Evolutionary conservation across 2,888 invertebrate genomes (phyloP).

Genomic region (Antheraea yamamai): DNA sequence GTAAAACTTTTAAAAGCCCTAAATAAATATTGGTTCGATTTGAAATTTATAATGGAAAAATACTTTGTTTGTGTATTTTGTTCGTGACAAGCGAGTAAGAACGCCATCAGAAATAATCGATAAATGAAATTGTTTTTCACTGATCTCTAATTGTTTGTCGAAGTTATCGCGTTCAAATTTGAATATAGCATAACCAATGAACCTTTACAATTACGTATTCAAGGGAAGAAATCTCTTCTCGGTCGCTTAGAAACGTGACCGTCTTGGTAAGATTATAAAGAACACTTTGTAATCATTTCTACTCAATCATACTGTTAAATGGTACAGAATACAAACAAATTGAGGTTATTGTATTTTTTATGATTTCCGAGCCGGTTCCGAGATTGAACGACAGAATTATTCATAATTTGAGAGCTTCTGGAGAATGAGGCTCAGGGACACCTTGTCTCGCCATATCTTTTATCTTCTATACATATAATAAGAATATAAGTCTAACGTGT

Average conservation of each 20-base stretch:
- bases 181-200: not conserved
- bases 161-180: not conserved
- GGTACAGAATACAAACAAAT: slow-evolving; percentile 46
- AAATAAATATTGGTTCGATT: not conserved
- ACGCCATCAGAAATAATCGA: not conserved
- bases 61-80: not conserved
- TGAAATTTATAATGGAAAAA: not conserved
- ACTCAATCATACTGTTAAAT: slow-evolving; percentile 42
- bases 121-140: not conserved
- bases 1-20: not conserved
- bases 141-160: not conserved
- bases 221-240: not conserved
- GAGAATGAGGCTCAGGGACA: slow-evolving; percentile 5
- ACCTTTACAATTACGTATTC: not conserved
- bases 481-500: too few species aligned
- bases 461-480: too few species aligned
- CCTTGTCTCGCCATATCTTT: not conserved
- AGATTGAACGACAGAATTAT: slow-evolving; percentile 28
- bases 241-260: not conserved
- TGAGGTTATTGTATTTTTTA: slow-evolving; percentile 29
- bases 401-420: slow-evolving; percentile 29
- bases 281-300: slow-evolving; percentile 28
- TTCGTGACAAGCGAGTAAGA: not conserved
- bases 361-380: slow-evolving; percentile 25
- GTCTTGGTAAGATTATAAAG: not conserved